Conservation (phyloP, 1,140 invertebrate species). For the Triops cancriformis region DNA sequence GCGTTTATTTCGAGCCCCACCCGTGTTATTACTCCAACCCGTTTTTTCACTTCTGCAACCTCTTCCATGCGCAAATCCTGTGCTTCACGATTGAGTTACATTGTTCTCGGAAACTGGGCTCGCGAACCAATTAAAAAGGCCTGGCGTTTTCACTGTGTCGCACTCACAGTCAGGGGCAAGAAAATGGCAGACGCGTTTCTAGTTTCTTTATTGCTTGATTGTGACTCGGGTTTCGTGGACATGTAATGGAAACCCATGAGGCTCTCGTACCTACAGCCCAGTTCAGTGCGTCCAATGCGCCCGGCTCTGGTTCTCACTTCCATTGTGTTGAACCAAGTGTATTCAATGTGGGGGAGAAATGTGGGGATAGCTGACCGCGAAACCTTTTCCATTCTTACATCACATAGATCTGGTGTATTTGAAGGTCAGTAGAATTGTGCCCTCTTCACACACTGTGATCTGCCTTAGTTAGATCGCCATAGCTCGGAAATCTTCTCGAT, state of each 20-base stretch:
- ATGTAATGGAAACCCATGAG: not conserved
- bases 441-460: too few relatives aligned
- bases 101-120: not conserved
- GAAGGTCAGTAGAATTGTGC: too few relatives aligned
- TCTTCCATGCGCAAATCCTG: constrained; percentile 12
- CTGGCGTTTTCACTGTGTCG: not conserved
- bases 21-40: not conserved
- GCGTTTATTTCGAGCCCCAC: not conserved
- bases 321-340: not conserved
- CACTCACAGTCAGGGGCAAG: not conserved
- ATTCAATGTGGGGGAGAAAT: too few relatives aligned
- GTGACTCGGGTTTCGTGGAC: not conserved
- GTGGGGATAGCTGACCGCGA: too few relatives aligned
- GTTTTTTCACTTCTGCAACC: not conserved
- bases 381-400: too few relatives aligned
- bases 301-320: not conserved
- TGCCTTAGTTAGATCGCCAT: too few relatives aligned
- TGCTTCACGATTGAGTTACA: not conserved
- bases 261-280: not conserved
- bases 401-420: too few relatives aligned
- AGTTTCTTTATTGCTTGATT: not conserved
- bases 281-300: not conserved
- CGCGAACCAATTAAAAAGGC: not conserved
- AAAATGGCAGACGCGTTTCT: not conserved
- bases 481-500: too few relatives aligned